Evolutionary conservation across 2,797 vertebrate species (phyloP).

Genomic region (Danio choprae): DNA sequence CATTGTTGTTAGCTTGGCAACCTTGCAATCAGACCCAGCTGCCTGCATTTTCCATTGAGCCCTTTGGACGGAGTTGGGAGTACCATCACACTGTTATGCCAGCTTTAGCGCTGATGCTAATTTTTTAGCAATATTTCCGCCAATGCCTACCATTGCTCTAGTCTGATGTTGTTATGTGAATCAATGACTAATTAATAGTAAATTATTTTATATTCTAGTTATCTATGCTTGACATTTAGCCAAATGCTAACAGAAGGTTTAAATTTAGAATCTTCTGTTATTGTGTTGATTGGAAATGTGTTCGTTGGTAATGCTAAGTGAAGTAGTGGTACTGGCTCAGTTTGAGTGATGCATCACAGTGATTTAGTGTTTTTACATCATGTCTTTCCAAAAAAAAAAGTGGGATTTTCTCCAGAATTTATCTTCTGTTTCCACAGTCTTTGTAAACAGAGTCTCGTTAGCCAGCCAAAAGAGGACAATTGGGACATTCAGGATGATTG

Average conservation of each 20-base stretch:
- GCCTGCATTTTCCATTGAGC: slow-evolving; percentile 7
- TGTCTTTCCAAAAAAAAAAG: slow-evolving; percentile 39
- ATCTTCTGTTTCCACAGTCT: slow-evolving; percentile 45
- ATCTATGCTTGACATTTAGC: slow-evolving; percentile 15
- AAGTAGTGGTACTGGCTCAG: slow-evolving; percentile 10
- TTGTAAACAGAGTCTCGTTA: slow-evolving; percentile 16
- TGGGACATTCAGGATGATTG: slow-evolving; percentile 35
- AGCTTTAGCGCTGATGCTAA: slow-evolving; percentile 54
- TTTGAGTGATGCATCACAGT: slow-evolving; percentile 28
- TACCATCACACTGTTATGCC: not conserved
- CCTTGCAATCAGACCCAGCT: slow-evolving; percentile 16
- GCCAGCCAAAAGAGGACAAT: slow-evolving; percentile 27
- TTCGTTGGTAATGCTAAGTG: slow-evolving; percentile 27
- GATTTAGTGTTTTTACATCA: slow-evolving; percentile 51
- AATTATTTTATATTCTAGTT: slow-evolving; percentile 34
- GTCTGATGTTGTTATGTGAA: slow-evolving; percentile 61
- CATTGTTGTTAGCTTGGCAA: slow-evolving; percentile 43
- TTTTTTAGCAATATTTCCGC: slow-evolving; percentile 65
- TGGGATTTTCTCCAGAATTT: slow-evolving; percentile 41
- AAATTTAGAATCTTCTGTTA: slow-evolving; percentile 6
- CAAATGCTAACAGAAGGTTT: slow-evolving; percentile 45
- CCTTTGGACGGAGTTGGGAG: slow-evolving; percentile 5
- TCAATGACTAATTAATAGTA: slow-evolving; percentile 18
- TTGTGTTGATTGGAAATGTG: slow-evolving; percentile 20
- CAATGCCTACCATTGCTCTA: slow-evolving; percentile 68